Percentiles rank a stretch among this genome's conserved stretches.
These are phyloP conservation scores for Neria commutata DNA, from an alignment of 2,888 invertebrate genomes.

Conservation along the genomic window DNA sequence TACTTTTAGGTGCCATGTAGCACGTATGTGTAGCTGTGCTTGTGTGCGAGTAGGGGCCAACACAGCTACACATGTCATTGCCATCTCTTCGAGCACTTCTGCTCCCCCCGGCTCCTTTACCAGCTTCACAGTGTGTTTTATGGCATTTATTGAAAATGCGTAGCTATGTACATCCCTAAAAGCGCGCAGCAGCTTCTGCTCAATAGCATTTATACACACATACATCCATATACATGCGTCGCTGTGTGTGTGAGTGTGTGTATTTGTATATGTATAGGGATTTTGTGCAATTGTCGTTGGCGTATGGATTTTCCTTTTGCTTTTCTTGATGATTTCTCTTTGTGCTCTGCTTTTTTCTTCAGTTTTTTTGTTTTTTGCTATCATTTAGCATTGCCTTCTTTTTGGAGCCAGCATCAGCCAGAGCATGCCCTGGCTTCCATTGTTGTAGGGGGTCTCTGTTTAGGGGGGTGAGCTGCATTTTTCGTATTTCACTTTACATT, in stretches of 20 bases:
- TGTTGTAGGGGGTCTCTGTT: too few species aligned
- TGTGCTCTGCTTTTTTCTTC: neutral
- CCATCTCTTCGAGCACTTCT: too few species aligned
- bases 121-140: slow-evolving; percentile 6
- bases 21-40: slow-evolving; percentile 13
- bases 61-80: too few species aligned
- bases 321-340: neutral
- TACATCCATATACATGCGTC: neutral
- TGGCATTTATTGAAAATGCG: slow-evolving; percentile 25
- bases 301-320: neutral
- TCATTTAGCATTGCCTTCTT: too few species aligned
- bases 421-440: too few species aligned
- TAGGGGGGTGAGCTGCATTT: too few species aligned
- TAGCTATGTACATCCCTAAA: neutral
- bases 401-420: too few species aligned
- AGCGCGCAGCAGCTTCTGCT: neutral
- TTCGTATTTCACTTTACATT: slow-evolving; percentile 11
- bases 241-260: neutral
- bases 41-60: neutral
- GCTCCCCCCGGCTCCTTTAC: neutral
- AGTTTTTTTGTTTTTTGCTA: slow-evolving; percentile 7
- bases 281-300: slow-evolving; percentile 2
- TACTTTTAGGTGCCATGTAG: slow-evolving; percentile 50
- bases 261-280: slow-evolving; percentile 4
- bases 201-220: too few species aligned